Evolutionary conservation across 2,888 invertebrate genomes (phyloP).

Genomic region (Argynnis bischoffii): DNA sequence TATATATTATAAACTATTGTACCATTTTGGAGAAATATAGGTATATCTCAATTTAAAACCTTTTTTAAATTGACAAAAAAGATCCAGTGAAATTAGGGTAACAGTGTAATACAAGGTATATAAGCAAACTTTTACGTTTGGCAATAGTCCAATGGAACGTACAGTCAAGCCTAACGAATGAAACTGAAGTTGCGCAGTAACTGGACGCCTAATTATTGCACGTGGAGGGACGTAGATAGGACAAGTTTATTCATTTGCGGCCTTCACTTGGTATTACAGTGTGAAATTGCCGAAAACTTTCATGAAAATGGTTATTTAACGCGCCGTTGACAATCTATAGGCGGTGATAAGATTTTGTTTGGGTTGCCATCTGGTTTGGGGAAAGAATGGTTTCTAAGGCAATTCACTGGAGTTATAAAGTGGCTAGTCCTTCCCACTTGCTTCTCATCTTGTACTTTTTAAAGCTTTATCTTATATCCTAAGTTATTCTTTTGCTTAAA

Average conservation of each 20-base stretch:
- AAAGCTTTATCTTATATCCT: too few species aligned
- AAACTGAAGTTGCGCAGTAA: conserved; percentile 46
- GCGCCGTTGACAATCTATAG: conserved; percentile 2
- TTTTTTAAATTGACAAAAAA: background rate
- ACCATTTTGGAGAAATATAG: too few species aligned
- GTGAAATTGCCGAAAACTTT: conserved; percentile 31
- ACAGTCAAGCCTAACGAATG: conserved; percentile 56
- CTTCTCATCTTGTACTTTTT: too few species aligned
- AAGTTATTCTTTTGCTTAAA: too few species aligned
- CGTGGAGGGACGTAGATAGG: conserved; percentile 47
- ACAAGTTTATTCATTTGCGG: conserved; percentile 31
- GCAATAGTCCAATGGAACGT: conserved; percentile 52
- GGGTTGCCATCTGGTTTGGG: too few species aligned
- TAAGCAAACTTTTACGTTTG: conserved; percentile 52
- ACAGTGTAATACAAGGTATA: conserved; percentile 12
- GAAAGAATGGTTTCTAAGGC: too few species aligned
- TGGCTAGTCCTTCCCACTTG: too few species aligned
- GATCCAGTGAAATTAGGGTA: background rate
- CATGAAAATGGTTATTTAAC: conserved; percentile 44
- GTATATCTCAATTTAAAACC: too few species aligned
- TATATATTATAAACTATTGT: too few species aligned
- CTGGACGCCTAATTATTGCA: conserved; percentile 40
- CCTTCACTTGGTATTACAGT: conserved; percentile 14
- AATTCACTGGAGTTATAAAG: too few species aligned
- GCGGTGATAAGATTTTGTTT: too few species aligned